phyloP scores from a whole-genome alignment of 2,888 invertebrate species.

The Tachystola acroxantha region DNA sequence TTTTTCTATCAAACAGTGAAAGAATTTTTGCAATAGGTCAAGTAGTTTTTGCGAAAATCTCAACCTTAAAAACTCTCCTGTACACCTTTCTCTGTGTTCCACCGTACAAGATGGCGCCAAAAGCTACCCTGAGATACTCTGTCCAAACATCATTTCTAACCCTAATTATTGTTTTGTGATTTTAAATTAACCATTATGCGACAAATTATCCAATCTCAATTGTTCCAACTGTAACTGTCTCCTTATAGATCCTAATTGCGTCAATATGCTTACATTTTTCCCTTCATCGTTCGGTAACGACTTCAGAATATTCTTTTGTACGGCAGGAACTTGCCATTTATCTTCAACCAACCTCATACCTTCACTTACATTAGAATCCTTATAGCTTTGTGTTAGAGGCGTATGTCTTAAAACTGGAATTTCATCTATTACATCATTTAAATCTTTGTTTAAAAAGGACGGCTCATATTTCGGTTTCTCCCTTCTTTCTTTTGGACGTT shows the following conservation, averaged over 20 bases:
- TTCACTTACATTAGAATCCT: conserved; percentile 39
- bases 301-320: conserved; percentile 80
- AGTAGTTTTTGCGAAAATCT: no score
- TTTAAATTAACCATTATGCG: no score
- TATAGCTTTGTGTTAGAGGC: no score
- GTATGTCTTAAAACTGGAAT: conserved; percentile 80
- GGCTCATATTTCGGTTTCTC: conserved; percentile 18
- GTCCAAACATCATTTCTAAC: no score
- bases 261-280: conserved; percentile 76
- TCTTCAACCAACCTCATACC: conserved; percentile 61
- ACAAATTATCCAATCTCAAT: conserved; percentile 76
- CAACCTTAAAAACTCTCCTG: no score
- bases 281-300: conserved; percentile 64
- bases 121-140: no score
- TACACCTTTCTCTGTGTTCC: no score
- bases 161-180: no score
- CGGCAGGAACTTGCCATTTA: conserved; percentile 79
- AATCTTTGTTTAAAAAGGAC: conserved; percentile 17
- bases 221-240: conserved; percentile 83
- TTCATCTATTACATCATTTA: conserved; percentile 36
- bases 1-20: no score
- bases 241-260: conserved; percentile 83
- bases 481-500: conserved; percentile 18
- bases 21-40: no score
- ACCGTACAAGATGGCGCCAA: no score